Evolutionary conservation across 2,888 invertebrate species (phyloP), one percentile per base, ranked within the genome.

Genomic region (Drosophila borborema): DNA sequence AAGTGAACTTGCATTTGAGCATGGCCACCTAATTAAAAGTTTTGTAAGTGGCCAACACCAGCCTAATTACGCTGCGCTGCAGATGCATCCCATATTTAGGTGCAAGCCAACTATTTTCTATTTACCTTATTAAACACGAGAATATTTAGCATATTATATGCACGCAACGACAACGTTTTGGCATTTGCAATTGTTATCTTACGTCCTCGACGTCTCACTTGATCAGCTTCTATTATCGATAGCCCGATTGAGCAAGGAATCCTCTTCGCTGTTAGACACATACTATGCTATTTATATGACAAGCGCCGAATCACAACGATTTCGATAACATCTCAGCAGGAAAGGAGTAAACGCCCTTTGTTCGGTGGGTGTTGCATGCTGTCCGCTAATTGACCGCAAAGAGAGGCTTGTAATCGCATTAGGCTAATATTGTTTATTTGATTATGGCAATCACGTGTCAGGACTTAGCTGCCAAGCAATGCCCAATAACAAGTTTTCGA

Each of bases 391-490:
- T 85, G 85, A 86, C 85, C 85, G 75, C 85, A 49, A 12, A 79
- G 70, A 61, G 63, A 82, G 64, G 77, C 77, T 74, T 78, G 71
- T 66, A 74, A 81, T 80, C 81, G 80, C 74, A 86, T 79, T 72
- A 66, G 38, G 53, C 74, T 77, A 82, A 85, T 81, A 69, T 82
- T 73, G 59, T 74, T 82, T 68, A 72, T 74, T 70, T 65, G 66
- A 81, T 81, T 79, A 79, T 62, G 59, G 73, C 77, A 84, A 84
- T 82, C 85, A 85, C 85, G 85, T 85, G 85, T 75, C 84, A 86
- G 85, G 85, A 85, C 84, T 85, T 84, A 80, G 72, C 76, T 74
- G 71, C 72, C 71, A 72, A 65, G 75, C 72, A 60, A 55, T 76
- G 58, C 18, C 40, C 31, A 34, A 41, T 46, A 67, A 28, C 49